Evolutionary conservation across 2,113 vertebrate species (phyloP).

Genomic region (Gadus macrocephalus): DNA sequence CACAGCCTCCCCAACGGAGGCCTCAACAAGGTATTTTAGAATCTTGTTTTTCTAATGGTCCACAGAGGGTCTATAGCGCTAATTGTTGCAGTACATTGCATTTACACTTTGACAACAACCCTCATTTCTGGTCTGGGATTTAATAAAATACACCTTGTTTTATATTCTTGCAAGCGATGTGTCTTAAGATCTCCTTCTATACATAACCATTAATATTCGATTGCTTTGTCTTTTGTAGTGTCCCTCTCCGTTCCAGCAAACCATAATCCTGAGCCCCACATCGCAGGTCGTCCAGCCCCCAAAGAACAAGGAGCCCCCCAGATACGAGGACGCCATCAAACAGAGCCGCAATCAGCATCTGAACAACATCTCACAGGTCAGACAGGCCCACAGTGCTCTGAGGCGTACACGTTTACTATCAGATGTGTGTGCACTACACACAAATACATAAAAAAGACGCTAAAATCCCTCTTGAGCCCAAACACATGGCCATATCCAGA

Average conservation of each 20-base stretch:
- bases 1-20: conserved; percentile 79
- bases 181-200: too few species aligned
- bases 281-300: conserved; percentile 72
- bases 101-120: background rate
- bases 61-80: background rate
- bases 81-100: background rate
- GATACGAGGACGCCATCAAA: conserved; percentile 95
- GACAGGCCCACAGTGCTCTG: background rate
- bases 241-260: conserved; percentile 72
- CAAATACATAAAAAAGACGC: background rate
- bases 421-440: background rate
- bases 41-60: background rate
- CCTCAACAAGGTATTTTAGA: conserved; percentile 76
- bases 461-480: too few species aligned
- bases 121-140: too few species aligned
- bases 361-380: conserved; percentile 77
- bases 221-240: conserved; percentile 53
- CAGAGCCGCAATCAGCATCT: conserved; percentile 82
- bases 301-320: conserved; percentile 88
- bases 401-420: background rate
- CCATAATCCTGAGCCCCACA: conserved; percentile 73
- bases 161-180: too few species aligned
- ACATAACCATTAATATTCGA: background rate
- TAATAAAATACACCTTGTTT: too few species aligned
- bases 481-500: background rate